Percentiles rank a stretch among this genome's conserved stretches.
phyloP scores from a whole-genome alignment of 2,113 vertebrate species.

The Climacteris rufus region DNA sequence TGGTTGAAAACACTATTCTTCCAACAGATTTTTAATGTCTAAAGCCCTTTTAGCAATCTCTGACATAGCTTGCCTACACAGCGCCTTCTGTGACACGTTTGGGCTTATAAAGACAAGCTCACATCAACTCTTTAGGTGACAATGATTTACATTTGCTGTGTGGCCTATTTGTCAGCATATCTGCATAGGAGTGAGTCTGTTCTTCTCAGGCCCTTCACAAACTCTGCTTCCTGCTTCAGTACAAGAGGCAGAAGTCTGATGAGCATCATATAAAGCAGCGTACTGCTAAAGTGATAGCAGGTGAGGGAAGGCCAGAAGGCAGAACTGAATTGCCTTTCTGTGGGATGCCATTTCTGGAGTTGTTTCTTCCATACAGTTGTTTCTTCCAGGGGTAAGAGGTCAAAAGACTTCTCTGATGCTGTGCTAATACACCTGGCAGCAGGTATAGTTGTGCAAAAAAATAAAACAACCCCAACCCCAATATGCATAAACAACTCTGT shows the following conservation, averaged over 20 bases:
- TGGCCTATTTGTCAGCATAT: neutral
- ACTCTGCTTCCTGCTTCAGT: neutral
- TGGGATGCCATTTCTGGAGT: neutral
- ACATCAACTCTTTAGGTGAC: neutral
- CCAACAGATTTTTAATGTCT: neutral
- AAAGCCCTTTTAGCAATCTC: neutral
- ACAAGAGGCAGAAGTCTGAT: neutral
- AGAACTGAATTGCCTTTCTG: neutral
- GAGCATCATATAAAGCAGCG: neutral
- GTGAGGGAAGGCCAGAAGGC: neutral
- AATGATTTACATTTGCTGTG: neutral
- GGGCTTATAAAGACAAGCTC: neutral
- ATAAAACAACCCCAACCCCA: accelerated
- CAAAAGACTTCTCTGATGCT: neutral
- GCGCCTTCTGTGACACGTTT: neutral
- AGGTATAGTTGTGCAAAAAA: neutral
- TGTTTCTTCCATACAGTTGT: neutral
- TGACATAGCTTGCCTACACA: neutral
- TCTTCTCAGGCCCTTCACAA: neutral
- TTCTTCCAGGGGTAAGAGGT: neutral
- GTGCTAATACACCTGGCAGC: neutral
- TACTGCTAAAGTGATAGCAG: neutral
- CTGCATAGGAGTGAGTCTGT: neutral
- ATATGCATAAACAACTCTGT: neutral
- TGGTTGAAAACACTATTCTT: neutral